Conservation (phyloP, 2,888 invertebrate species). For the Apamea anceps region DNA sequence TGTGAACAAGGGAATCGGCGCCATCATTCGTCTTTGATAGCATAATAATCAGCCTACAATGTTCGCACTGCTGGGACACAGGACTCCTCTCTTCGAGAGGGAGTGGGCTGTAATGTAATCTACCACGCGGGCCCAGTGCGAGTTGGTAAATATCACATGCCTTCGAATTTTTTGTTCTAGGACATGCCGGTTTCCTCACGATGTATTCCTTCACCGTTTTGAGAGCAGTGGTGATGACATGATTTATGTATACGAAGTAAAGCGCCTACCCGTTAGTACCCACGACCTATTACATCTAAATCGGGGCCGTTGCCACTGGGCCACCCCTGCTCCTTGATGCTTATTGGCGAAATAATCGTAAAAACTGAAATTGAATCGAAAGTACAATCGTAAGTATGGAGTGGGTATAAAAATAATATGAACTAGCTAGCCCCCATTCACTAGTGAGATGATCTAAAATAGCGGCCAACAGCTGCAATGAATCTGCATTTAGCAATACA, state of each 20-base stretch:
- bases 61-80: background rate
- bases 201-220: background rate
- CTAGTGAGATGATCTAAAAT: slow-evolving; percentile 6
- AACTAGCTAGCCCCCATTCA: slow-evolving; percentile 5
- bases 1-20: too few relatives aligned
- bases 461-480: slow-evolving; percentile 19
- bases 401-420: background rate
- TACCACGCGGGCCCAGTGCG: background rate
- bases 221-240: background rate
- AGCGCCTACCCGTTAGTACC: background rate
- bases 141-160: background rate
- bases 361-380: background rate
- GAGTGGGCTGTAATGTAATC: too few relatives aligned
- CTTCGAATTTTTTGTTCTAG: background rate
- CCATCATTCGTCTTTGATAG: background rate
- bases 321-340: background rate
- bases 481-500: slow-evolving; percentile 5
- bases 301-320: background rate
- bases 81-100: background rate
- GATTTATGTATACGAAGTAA: background rate
- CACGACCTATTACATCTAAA: background rate
- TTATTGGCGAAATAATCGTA: background rate
- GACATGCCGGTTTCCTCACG: background rate
- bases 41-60: background rate
- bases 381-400: background rate